These are phyloP conservation scores for Drosophila stalkeri DNA, from an alignment of 2,888 invertebrate species.

Conservation along the genomic window DNA sequence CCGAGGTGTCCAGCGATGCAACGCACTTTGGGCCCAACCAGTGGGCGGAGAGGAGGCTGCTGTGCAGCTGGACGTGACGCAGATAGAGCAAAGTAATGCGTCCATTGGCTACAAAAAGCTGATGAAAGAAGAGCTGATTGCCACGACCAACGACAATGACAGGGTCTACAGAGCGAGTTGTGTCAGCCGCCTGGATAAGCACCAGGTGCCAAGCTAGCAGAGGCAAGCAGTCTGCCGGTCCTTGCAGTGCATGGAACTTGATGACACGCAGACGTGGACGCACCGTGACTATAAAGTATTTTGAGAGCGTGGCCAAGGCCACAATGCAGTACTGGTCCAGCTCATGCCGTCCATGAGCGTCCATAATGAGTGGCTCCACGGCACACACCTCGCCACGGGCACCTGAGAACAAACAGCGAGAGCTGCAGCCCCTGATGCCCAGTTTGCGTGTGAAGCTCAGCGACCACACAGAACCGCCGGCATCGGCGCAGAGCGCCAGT, in stretches of 20 bases:
- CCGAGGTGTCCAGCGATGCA: slow-evolving; percentile 92
- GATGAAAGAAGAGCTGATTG: slow-evolving; percentile 93
- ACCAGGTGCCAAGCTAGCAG: slow-evolving; percentile 97
- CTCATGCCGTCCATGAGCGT: slow-evolving; percentile 87
- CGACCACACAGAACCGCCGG: slow-evolving; percentile 98
- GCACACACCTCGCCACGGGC: slow-evolving; percentile 97
- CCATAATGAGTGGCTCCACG: slow-evolving; percentile 88
- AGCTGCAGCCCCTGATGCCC: slow-evolving; percentile 94
- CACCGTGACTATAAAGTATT: slow-evolving; percentile 91
- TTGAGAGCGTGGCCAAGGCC: slow-evolving; percentile 97
- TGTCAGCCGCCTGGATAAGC: slow-evolving; percentile 90
- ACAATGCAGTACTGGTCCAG: slow-evolving; percentile 91
- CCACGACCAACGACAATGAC: slow-evolving; percentile 96
- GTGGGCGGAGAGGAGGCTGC: slow-evolving; percentile 91
- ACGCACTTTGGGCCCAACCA: slow-evolving; percentile 94
- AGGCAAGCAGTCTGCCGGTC: slow-evolving; percentile 92
- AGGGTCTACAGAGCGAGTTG: slow-evolving; percentile 90
- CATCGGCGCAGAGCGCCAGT: slow-evolving; percentile 93
- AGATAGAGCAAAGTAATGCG: slow-evolving; percentile 88
- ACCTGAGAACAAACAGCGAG: slow-evolving; percentile 98
- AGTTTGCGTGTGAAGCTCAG: slow-evolving; percentile 94
- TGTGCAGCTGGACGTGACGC: slow-evolving; percentile 89
- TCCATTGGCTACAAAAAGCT: slow-evolving; percentile 86
- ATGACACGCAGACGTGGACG: slow-evolving; percentile 91
- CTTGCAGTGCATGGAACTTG: slow-evolving; percentile 91